Base-by-base conservation (phyloP, 2,113 vertebrate genomes). In the Urocynchramus pylzowi region DNA sequence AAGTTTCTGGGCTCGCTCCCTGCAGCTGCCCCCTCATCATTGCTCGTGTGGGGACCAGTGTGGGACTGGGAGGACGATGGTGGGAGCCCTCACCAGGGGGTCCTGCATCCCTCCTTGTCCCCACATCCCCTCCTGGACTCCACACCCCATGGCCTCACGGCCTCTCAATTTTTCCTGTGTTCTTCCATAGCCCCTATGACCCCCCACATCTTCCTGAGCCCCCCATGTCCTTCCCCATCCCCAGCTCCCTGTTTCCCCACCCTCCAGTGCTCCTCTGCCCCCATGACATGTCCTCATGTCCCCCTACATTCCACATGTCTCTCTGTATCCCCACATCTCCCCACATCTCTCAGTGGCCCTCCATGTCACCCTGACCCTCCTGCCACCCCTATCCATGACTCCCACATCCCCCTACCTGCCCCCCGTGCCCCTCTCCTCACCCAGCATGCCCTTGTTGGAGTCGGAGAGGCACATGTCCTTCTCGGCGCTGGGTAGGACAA, bases 381-480 rank as follows among this genome's bases (percentile, higher is more conserved):
- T 11, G 21, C 19, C 45, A 21, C 45, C 20, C 45, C 45, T 6
- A 22, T 6, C 45, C 45, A 47, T 11, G 21, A 22, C 45, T 12
- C 45, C 45, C 45, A 22, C 45, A 47, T 11, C 45, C 45, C 45
- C 45, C 45, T 31, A 2, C 28, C 10, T 8, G 30, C 52, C 52
- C 52, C 30, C 53, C 8, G 1, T 1, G 47, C 24, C 60, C 69
- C 57, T 14, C 83, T 37, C 95, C 99, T 99, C 98, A 99, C 99
- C 99, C 96, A 99, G 98, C 99, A 99, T 99, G 95, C 99, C 99
- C 96, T 99, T 99, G 98, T 99, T 99, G 95, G 99, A 99, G 97
- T 99, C 99, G 0, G 99, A 99, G 70, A 99, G 98, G 97, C 99
- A 99, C 99, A 99, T 99, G 96, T 99, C 99, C 96, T 99, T 99